Conservation (phyloP, 64 coral and sea anemone genomes). For the Montipora foliosa region DNA sequence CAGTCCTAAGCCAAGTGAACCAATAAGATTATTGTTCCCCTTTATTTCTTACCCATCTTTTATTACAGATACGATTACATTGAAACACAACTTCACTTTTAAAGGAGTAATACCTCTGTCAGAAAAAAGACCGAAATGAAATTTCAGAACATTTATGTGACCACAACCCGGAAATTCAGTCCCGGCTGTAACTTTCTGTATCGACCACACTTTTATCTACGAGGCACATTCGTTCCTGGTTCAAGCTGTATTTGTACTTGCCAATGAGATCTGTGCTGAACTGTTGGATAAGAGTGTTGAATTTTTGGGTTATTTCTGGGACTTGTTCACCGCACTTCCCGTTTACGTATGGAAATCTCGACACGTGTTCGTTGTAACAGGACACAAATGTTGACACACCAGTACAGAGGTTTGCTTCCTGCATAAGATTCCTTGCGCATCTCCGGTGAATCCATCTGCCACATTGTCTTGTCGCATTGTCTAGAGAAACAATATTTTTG, state of each 20-base stretch:
- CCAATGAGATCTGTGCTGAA: slow-evolving; percentile 10
- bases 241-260: neutral
- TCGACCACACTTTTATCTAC: neutral
- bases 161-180: neutral
- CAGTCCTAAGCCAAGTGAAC: too few species aligned
- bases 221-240: neutral
- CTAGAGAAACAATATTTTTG: neutral
- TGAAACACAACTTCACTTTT: too few species aligned
- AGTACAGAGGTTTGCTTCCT: neutral
- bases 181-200: neutral
- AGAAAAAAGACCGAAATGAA: too few species aligned
- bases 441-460: neutral
- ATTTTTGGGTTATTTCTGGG: neutral
- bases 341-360: neutral
- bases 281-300: neutral
- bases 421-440: neutral
- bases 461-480: neutral
- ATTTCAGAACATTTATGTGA: too few species aligned
- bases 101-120: too few species aligned
- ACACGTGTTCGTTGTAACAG: neutral
- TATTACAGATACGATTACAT: too few species aligned
- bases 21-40: too few species aligned
- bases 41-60: too few species aligned
- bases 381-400: neutral
- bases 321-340: neutral